Base-by-base conservation (phyloP, 2,113 vertebrate genomes). In the Elephas maximus region DNA sequence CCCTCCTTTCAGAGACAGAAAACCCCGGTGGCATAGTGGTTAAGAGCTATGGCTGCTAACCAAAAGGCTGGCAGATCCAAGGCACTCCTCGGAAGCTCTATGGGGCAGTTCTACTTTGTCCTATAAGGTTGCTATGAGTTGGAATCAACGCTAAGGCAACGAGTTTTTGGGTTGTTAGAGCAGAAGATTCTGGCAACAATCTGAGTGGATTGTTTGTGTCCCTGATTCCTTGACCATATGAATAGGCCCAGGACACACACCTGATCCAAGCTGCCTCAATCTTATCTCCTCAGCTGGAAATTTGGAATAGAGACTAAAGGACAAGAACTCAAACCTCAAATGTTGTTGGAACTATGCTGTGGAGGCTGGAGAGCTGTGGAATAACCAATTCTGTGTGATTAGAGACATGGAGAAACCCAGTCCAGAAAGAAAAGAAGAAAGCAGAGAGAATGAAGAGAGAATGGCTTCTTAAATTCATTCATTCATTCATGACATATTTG, bases 231-330 rank as follows among this genome's bases (percentile, higher is more conserved):
- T 26, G 45, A 28, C 41, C 30, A 23, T 18, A 51, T 51, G 48
- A 15, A 20, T 1, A 24, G 5, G 14, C 30, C 21, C 3, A 45
- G 17, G n/a, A 10, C 8, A 41, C 30, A 48, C 1, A 0, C 41
- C 17, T 24, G 37, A 86, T 26, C 4, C 33, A 67, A 51, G 44
- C 0, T 8, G 24, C 45, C 6, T 45, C 21, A 8, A 18, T 44
- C 37, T 14, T 37, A 67, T 48, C 41, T 76, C 23, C 48, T 57
- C 3, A 17, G 51, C 62, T 65, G 63, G 37, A 4, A 69, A n/a
- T 44, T 33, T 37, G 63, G 10, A 57, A 24, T 11, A 14, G 30
- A 74, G 12, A 21, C 26, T 21, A 26, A 80, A 81, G 84, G 79
- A 53, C 26, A 41, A 77, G 23, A 78, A 33, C 12, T 71, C 20